Conservation (phyloP, 2,888 invertebrate genomes). For the Thalpophila matura region DNA sequence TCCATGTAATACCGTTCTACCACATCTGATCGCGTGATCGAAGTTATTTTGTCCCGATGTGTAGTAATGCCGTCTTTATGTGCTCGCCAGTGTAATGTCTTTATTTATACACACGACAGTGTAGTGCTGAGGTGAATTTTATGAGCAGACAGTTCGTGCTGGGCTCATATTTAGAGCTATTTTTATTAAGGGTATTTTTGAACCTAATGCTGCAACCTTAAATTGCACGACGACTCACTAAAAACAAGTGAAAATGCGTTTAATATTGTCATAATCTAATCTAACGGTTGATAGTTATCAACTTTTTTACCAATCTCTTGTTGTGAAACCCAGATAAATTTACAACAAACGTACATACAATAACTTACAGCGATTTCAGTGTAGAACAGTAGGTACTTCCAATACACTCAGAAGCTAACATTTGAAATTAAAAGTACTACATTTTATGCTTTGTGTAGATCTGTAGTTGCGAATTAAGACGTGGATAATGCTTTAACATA, state of each 20-base stretch:
- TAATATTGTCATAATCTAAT: too few relatives aligned
- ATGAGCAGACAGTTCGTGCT: constrained; percentile 36
- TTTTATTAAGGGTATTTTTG: constrained; percentile 6
- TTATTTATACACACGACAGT: constrained; percentile 64
- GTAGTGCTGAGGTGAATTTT: constrained; percentile 44
- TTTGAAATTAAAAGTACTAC: constrained; percentile 38
- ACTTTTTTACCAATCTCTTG: neutral
- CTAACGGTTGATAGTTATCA: neutral
- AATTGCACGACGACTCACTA: too few relatives aligned
- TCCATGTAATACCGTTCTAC: constrained; percentile 51
- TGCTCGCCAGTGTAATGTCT: constrained; percentile 69
- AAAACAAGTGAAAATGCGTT: too few relatives aligned
- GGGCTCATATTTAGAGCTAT: constrained; percentile 2
- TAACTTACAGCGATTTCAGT: constrained; percentile 6
- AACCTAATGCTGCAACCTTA: neutral
- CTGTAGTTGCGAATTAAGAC: neutral
- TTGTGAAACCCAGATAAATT: neutral
- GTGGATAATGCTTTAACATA: neutral
- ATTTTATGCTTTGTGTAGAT: neutral
- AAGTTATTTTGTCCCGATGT: constrained; percentile 68
- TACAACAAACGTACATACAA: neutral
- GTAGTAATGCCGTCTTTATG: constrained; percentile 62
- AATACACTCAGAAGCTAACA: neutral
- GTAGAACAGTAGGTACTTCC: neutral
- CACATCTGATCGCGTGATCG: constrained; percentile 71